Evolutionary conservation across 1,140 invertebrate species (phyloP).

Genomic region (Akabosia matsudoensis): DNA sequence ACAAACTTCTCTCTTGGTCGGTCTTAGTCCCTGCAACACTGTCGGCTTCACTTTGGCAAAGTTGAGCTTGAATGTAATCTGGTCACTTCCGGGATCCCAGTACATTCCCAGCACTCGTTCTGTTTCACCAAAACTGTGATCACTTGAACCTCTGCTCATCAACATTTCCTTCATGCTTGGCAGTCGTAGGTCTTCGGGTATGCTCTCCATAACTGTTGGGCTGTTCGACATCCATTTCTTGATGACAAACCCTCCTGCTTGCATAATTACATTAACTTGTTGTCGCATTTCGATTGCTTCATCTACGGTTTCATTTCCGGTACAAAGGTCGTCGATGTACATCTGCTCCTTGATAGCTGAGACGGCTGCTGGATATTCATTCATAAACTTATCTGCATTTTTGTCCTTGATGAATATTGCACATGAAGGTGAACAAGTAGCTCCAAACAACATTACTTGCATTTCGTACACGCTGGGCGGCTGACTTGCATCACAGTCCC

Average conservation of each 20-base stretch:
- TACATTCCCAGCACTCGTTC: slow-evolving; percentile 30
- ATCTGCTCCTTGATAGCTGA: not conserved
- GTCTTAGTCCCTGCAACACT: not conserved
- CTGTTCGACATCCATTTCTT: slow-evolving; percentile 4
- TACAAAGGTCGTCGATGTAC: not conserved
- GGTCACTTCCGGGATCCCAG: slow-evolving; percentile 26
- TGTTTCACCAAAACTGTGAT: not conserved
- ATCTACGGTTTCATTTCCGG: not conserved
- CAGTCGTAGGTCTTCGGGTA: slow-evolving; percentile 6
- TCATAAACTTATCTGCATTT: not conserved
- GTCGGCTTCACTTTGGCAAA: not conserved
- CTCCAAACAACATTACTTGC: slow-evolving; percentile 33
- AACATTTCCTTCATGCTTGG: not conserved
- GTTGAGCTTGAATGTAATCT: slow-evolving; percentile 20
- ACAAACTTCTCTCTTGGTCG: slow-evolving; percentile 6
- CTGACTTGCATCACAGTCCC: not conserved
- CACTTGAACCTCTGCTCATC: not conserved
- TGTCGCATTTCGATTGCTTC: not conserved
- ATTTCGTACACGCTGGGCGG: slow-evolving; percentile 17
- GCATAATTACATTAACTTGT: not conserved
- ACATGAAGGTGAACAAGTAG: slow-evolving; percentile 21
- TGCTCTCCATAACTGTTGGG: not conserved
- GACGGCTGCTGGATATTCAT: not conserved
- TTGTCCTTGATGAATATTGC: slow-evolving; percentile 4
- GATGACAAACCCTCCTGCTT: not conserved